Evolutionary conservation across 2,888 invertebrate genomes (phyloP).

Genomic region (Sclerodermus sp.): DNA sequence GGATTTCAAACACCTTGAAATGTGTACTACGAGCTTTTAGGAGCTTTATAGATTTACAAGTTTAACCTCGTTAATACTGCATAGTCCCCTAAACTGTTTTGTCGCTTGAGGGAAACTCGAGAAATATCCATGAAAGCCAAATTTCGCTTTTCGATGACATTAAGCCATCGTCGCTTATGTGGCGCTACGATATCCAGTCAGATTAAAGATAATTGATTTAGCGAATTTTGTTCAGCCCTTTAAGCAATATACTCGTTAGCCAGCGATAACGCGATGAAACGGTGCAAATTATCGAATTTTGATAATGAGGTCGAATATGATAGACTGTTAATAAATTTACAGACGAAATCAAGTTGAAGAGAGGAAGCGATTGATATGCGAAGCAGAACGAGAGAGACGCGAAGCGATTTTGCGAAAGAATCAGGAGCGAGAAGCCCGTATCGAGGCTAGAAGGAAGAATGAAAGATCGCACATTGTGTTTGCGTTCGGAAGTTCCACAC

Average conservation of each 20-base stretch:
- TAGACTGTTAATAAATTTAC: conserved; percentile 4
- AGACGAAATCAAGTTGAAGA: conserved; percentile 74
- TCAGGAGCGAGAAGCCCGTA: conserved; percentile 78
- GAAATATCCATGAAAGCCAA: conserved; percentile 8
- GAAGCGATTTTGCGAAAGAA: conserved; percentile 85
- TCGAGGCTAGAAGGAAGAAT: conserved; percentile 78
- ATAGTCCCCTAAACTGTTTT: conserved; percentile 20
- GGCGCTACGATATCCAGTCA: no score
- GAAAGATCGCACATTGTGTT: conserved; percentile 76
- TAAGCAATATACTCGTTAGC: no score
- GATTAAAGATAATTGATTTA: no score
- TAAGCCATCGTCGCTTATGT: no score
- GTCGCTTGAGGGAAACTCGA: conserved; percentile 20
- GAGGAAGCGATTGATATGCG: conserved; percentile 84
- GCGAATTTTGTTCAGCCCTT: no score
- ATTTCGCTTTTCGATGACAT: no score
- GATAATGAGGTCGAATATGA: no score
- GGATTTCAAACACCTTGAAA: no score
- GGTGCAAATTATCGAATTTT: no score
- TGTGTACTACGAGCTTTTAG: conserved; percentile 21
- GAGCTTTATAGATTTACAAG: conserved; percentile 20
- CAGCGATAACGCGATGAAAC: no score
- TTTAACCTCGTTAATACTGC: conserved; percentile 24
- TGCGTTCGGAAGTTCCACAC: conserved; percentile 91
- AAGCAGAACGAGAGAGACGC: conserved; percentile 83